phyloP scores from a whole-genome alignment of 2,888 invertebrate species.

The Xylophagus ater region DNA sequence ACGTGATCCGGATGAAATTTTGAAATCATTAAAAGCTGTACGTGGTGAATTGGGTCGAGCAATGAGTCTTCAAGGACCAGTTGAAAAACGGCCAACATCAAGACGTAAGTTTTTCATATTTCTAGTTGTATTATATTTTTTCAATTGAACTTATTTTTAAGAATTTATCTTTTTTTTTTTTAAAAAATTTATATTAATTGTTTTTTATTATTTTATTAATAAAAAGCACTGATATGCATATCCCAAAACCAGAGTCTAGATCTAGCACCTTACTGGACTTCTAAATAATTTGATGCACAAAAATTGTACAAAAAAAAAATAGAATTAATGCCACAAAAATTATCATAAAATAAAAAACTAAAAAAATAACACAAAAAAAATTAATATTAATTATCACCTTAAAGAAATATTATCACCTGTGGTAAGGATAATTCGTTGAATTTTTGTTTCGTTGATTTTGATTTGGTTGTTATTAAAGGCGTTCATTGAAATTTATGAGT shows the following conservation, averaged over 20 bases:
- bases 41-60: slow-evolving; percentile 73
- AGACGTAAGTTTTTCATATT: slow-evolving; percentile 52
- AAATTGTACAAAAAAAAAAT: slow-evolving; percentile 10
- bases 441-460: slow-evolving; percentile 7
- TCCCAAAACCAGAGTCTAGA: slow-evolving; percentile 40
- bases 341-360: slow-evolving; percentile 9
- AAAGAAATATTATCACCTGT: slow-evolving; percentile 17
- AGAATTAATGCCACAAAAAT: slow-evolving; percentile 11
- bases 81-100: slow-evolving; percentile 45
- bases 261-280: slow-evolving; percentile 31
- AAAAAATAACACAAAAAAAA: slow-evolving; percentile 3
- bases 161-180: slow-evolving; percentile 1
- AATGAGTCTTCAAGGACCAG: slow-evolving; percentile 62
- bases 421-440: slow-evolving; percentile 13
- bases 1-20: slow-evolving; percentile 73
- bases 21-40: slow-evolving; percentile 68
- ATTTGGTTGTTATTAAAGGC: slow-evolving; percentile 5
- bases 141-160: slow-evolving; percentile 6
- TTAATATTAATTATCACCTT: slow-evolving; percentile 9
- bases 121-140: slow-evolving; percentile 16
- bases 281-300: slow-evolving; percentile 27
- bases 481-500: slow-evolving; percentile 3
- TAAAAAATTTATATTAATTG: slow-evolving; percentile 8
- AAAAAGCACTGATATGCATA: slow-evolving; percentile 36
- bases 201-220: slow-evolving; percentile 1